Percentiles rank a stretch among this genome's conserved stretches.
These are phyloP conservation scores for Setipinna tenuifilis DNA, from an alignment of 2,797 vertebrate genomes.

Conservation along the genomic window DNA sequence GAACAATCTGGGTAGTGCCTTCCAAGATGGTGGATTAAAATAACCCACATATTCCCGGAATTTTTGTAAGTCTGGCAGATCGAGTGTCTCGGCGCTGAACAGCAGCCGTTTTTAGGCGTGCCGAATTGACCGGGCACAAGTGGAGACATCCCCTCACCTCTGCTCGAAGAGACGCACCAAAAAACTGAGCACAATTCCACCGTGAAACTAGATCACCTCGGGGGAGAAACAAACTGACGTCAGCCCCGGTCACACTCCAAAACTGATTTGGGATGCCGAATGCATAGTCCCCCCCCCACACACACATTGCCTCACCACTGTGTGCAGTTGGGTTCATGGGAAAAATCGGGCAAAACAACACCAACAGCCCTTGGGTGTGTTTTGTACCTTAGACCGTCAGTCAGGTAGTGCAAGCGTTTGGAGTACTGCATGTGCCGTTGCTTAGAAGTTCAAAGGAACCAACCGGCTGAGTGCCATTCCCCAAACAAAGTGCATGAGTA, in stretches of 20 bases:
- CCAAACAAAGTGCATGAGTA: not conserved
- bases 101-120: not conserved
- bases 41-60: not conserved
- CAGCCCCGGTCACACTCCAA: slow-evolving; percentile 17
- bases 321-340: not conserved
- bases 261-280: slow-evolving; percentile 22
- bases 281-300: not conserved
- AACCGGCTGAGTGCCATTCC: not conserved
- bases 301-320: not conserved
- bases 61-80: not conserved
- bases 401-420: not conserved
- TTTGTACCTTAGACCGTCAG: not conserved
- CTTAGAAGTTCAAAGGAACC: not conserved
- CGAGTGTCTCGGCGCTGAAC: not conserved
- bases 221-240: not conserved
- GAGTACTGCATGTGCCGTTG: not conserved
- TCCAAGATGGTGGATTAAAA: not conserved
- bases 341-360: not conserved
- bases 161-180: not conserved
- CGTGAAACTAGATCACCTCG: slow-evolving; percentile 23
- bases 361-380: not conserved
- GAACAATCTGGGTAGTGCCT: not conserved
- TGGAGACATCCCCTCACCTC: not conserved
- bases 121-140: not conserved
- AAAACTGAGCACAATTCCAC: not conserved